A percentile compares a stretch with the other conserved stretches of the same genome.
These are phyloP conservation scores for Cecropterus lyciades DNA, from an alignment of 1,140 invertebrate species.

Conservation along the genomic window DNA sequence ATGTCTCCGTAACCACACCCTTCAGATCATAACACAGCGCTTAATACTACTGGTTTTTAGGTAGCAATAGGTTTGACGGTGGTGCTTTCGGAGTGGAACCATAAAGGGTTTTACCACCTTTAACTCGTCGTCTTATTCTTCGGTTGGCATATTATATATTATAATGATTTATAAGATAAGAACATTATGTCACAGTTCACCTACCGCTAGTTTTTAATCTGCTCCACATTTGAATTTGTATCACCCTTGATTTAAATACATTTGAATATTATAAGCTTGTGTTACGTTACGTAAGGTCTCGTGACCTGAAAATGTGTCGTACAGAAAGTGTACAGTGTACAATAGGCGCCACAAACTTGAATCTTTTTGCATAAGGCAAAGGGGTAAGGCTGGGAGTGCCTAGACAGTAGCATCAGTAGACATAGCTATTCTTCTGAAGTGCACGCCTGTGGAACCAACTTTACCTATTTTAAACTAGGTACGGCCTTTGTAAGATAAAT, in stretches of 20 bases:
- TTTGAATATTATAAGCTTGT: constrained; percentile 11
- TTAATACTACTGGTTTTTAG: no score
- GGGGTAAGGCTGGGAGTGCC: neutral
- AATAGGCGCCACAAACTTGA: neutral
- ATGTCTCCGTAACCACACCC: no score
- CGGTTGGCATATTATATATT: no score
- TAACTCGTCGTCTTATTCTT: no score
- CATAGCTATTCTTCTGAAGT: neutral
- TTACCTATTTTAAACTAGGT: neutral
- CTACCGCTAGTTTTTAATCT: constrained; percentile 11
- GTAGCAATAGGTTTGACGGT: no score
- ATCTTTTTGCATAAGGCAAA: constrained; percentile 1
- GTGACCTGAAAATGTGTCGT: constrained; percentile 6
- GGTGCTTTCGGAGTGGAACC: no score
- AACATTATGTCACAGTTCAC: neutral
- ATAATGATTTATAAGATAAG: neutral
- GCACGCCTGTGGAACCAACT: neutral
- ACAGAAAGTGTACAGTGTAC: constrained; percentile 4
- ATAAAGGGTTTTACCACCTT: no score
- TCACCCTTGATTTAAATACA: constrained; percentile 7
- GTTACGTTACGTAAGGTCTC: constrained; percentile 4
- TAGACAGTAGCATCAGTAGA: neutral
- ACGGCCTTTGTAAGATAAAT: no score
- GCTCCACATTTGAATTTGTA: constrained; percentile 13
- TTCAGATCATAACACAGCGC: no score